Percentiles rank a stretch among this genome's conserved stretches.
Evolutionary conservation across 2,113 vertebrate species (phyloP).

Genomic region (Urocitellus parryii): DNA sequence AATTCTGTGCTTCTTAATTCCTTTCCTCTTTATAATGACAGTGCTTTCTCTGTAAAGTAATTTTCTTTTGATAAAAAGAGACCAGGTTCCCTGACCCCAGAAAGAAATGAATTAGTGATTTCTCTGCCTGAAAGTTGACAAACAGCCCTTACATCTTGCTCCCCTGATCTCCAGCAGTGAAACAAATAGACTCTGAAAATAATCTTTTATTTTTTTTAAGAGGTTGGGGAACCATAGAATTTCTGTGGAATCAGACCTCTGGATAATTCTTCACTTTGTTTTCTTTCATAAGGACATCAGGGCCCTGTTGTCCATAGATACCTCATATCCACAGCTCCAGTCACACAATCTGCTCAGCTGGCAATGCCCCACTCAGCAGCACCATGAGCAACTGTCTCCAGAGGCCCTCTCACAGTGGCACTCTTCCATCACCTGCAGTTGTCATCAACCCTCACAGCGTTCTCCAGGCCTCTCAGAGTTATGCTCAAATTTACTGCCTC

Average conservation of each 20-base stretch:
- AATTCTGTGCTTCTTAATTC: slow-evolving; percentile 61
- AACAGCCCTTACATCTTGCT: slow-evolving; percentile 64
- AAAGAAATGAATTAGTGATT: slow-evolving; percentile 75
- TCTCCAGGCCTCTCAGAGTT: not conserved
- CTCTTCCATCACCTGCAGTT: not conserved
- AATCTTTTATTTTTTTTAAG: slow-evolving; percentile 46
- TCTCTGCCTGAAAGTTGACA: slow-evolving; percentile 73
- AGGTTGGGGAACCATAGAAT: slow-evolving; percentile 34
- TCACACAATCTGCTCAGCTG: not conserved
- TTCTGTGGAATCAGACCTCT: slow-evolving; percentile 56
- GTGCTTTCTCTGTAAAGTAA: slow-evolving; percentile 52
- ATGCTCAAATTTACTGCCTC: not conserved
- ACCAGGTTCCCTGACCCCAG: slow-evolving; percentile 65
- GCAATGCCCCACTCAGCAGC: not conserved
- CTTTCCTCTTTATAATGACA: slow-evolving; percentile 64
- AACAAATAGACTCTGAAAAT: slow-evolving; percentile 79
- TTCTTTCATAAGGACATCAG: not conserved
- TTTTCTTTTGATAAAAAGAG: slow-evolving; percentile 76
- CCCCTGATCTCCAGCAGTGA: slow-evolving; percentile 74
- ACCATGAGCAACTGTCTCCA: not conserved
- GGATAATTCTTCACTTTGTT: slow-evolving; percentile 58
- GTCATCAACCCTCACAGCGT: not conserved
- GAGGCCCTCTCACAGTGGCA: not conserved
- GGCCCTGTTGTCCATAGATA: not conserved
- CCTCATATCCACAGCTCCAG: not conserved